Evolutionary conservation across 2,113 vertebrate species (phyloP), one percentile per base, ranked within the genome.

Genomic region (Chlorodrepanis virens): DNA sequence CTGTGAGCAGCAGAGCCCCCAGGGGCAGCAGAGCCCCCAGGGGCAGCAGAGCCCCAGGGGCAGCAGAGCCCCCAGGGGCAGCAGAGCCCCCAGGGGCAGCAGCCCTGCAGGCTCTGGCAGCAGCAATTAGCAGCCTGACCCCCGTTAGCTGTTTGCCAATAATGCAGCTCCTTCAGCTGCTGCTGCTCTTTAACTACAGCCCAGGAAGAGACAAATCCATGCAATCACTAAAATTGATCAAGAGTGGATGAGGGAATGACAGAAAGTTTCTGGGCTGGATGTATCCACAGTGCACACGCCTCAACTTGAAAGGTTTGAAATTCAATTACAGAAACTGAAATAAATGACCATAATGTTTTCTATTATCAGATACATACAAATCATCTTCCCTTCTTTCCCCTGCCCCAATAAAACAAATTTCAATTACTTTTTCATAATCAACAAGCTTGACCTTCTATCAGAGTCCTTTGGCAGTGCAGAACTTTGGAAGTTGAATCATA

Each of bases 251-350:
- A 87, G 59, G 61, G 94, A 95, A 90, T 52, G 83, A 19, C 54
- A 80, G 78, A 23, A 95, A 91, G 59, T 88, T 95, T 90, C 84
- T 50, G 74, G 79, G 67, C 31, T 90, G 82, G 78, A 69, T 72
- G 90, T 23, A 76, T 49, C 79, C 57, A 13, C 60, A 61, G 77
- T 0, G 29, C 76, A 52, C 50, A 33, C 37, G 63, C 67, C 57
- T 76, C 35, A 22, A 71, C 74, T 79, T 78, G 65, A 91, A 69
- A 67, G 75, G 88, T 93, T 59, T 76, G 87, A 94, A 96, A 96
- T 89, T 84, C 89, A 96, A 95, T 95, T 97, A 93, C 68, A 86
- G 88, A 94, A 94, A 92, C 83, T 45, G 56, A 95, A 97, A 96
- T 94, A 95, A 95, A 93, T 92, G 88, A 77, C 88, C 67, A 77